Percentiles rank a stretch among this genome's conserved stretches.
These are phyloP conservation scores for Cotesia vestalis DNA, from an alignment of 1,140 invertebrate species.

Conservation along the genomic window DNA sequence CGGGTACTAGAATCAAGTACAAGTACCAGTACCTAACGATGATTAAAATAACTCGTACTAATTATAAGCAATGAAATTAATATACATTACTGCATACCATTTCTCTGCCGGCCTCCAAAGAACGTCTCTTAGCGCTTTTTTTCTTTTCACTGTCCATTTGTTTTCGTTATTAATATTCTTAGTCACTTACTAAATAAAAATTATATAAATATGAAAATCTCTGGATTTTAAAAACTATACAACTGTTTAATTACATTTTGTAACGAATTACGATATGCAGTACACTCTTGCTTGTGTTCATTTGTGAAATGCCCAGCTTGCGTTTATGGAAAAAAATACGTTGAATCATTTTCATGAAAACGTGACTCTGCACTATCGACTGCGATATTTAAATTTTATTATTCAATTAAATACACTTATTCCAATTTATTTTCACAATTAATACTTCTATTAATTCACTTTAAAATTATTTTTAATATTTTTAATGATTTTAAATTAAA, in stretches of 20 bases:
- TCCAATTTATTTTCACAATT: background rate
- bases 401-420: background rate
- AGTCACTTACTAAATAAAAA: background rate
- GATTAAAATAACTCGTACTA: constrained; percentile 38
- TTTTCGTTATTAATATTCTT: background rate
- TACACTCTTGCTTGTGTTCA: too few species aligned
- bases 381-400: constrained; percentile 13
- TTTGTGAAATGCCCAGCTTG: constrained; percentile 17
- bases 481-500: background rate
- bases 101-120: constrained; percentile 51
- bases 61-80: constrained; percentile 35
- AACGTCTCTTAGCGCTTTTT: constrained; percentile 39
- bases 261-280: too few species aligned
- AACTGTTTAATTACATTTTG: background rate
- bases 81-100: constrained; percentile 43
- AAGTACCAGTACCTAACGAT: constrained; percentile 8
- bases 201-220: background rate
- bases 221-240: background rate
- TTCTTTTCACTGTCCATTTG: constrained; percentile 52
- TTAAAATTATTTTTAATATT: background rate
- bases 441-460: background rate
- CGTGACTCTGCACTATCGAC: background rate
- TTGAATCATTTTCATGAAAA: background rate
- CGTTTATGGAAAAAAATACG: constrained; percentile 3
- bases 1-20: background rate